Evolutionary conservation across 1,140 invertebrate genomes (phyloP), one percentile per base, ranked within the genome.

Genomic region (Drosophila arizonae): DNA sequence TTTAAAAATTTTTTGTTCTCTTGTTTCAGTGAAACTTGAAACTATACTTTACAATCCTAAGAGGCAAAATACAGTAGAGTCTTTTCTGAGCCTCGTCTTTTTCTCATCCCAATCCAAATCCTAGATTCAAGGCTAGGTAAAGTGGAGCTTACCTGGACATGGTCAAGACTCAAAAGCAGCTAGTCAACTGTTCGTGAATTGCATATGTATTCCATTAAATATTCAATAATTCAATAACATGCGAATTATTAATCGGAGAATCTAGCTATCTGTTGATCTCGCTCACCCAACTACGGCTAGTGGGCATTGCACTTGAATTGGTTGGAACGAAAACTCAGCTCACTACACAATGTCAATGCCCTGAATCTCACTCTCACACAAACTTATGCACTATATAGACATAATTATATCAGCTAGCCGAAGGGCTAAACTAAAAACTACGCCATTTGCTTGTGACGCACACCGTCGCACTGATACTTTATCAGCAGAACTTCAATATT

Each of bases 401-500:
- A 24, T 24, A 24, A 24, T 0, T 13, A 56, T 43, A 15, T n/a
- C 24, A 58, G 41, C 46, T 55, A 33, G 28, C 33, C 52, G 10
- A 48, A 45, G 67, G 68, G 39, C 58, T 51, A 21, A 43, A 39
- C 48, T 50, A 39, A 55, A 48, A 77, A 68, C 65, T 77, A 71
- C 68, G 28, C 55, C 43, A 61, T 74, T 65, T 50, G 33, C 21
- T 0, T 54, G 28, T 82, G 77, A 63, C 68, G 45, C 69, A 50
- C 26, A 39, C 17, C 51, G 61, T 54, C 13, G 51, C 21, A 24
- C 68, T 58, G 46, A 24, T 55, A 41, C 57, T 61, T 78, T 81
- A 81, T 85, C 81, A 86, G 71, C 51, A 51, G 15, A 45, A 81
- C 66, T 78, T 81, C 45, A 67, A 61, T 76, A 76, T 72, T 39